Conservation (phyloP, 2,113 vertebrate genomes). For the Aphyosemion australe region DNA sequence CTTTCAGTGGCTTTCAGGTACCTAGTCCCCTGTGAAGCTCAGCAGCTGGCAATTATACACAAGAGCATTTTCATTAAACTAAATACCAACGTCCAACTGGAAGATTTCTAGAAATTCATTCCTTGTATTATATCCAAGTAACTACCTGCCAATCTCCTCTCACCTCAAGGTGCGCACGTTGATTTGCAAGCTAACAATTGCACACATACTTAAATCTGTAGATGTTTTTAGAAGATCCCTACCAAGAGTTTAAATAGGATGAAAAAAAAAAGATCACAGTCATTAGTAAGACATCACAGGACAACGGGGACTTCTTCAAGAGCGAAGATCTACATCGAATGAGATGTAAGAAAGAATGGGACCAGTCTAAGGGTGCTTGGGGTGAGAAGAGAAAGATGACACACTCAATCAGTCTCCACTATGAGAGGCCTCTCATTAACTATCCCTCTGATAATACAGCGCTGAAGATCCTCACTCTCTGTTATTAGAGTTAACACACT, state of each 20-base stretch:
- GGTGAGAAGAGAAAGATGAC: conserved; percentile 34
- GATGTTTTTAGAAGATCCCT: conserved; percentile 6
- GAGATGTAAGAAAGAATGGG: conserved; percentile 18
- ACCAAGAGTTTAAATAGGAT: neutral
- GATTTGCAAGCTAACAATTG: neutral
- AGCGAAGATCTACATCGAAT: conserved; percentile 12
- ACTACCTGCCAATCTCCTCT: neutral
- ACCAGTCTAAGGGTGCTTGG: conserved; percentile 12
- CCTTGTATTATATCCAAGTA: neutral
- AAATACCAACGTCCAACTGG: neutral
- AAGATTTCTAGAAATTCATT: neutral
- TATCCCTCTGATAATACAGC: conserved; percentile 36
- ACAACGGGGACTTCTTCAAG: conserved; percentile 9
- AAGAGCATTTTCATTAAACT: neutral
- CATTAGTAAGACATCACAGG: conserved; percentile 28
- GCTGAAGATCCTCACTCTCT: conserved; percentile 19
- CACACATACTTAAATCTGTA: neutral
- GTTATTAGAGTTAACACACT: conserved; percentile 43
- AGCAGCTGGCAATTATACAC: conserved; percentile 8
- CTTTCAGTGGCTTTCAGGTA: conserved; percentile 23
- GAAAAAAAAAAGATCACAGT: conserved; percentile 1
- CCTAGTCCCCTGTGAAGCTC: conserved; percentile 1
- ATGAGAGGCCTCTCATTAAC: conserved; percentile 53
- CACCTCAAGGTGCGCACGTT: neutral
- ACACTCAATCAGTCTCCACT: conserved; percentile 47